phyloP scores from a whole-genome alignment of 2,113 vertebrate species.

The Dermatemys mawii region DNA sequence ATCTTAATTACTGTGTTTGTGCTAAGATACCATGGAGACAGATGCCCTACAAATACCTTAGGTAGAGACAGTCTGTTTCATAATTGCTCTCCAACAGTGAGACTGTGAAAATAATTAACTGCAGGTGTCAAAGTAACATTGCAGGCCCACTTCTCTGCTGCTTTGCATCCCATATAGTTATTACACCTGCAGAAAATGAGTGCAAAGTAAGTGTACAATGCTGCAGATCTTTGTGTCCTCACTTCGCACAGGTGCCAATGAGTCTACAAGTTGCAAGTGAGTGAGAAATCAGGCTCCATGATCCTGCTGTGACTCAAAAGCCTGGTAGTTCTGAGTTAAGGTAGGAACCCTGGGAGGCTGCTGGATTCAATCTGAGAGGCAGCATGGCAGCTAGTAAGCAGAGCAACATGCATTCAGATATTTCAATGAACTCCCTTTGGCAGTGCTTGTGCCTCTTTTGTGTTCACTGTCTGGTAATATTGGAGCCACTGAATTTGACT shows the following conservation, averaged over 20 bases:
- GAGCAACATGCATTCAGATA: no score
- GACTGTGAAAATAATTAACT: background rate
- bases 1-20: background rate
- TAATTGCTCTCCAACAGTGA: background rate
- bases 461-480: background rate
- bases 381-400: background rate
- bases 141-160: rapidly evolving
- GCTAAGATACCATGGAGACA: background rate
- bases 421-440: background rate
- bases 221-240: background rate
- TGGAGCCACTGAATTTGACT: no score
- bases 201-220: background rate
- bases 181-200: background rate
- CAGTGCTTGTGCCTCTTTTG: background rate
- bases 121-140: background rate
- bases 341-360: background rate
- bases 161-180: no score
- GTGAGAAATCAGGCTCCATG: background rate
- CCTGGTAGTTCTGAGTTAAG: no score
- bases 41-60: background rate
- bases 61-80: background rate
- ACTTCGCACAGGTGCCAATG: background rate
- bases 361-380: background rate
- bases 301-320: background rate
- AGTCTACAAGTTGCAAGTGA: rapidly evolving